phyloP scores from a whole-genome alignment of 2,113 vertebrate species.

The Zosterops japonicus region DNA sequence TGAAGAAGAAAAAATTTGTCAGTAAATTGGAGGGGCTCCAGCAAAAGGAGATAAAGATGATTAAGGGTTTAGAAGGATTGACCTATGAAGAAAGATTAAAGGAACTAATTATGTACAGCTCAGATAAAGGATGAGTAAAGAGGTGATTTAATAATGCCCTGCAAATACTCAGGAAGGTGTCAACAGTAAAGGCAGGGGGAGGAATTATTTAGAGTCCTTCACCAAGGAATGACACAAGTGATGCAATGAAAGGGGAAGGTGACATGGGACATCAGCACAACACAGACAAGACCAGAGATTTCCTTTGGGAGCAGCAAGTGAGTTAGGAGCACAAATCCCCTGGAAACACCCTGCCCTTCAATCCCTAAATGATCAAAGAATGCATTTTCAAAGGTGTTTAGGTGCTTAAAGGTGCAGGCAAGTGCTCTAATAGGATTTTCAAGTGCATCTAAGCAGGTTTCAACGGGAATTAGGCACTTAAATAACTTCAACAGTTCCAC shows the following conservation, averaged over 20 bases:
- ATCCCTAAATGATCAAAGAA: not conserved
- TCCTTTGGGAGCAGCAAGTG: not conserved
- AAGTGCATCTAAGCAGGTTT: slow-evolving; percentile 1
- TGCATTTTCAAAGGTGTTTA: not conserved
- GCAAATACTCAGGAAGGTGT: slow-evolving; percentile 57
- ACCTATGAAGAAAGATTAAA: slow-evolving; percentile 73
- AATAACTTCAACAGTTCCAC: not conserved
- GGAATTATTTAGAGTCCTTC: slow-evolving; percentile 46
- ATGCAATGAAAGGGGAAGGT: slow-evolving; percentile 9
- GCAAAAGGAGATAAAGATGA: slow-evolving; percentile 64
- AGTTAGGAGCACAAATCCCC: not conserved
- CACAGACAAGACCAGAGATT: not conserved
- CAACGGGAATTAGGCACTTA: not conserved
- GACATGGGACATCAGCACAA: not conserved
- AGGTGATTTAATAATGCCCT: slow-evolving; percentile 65
- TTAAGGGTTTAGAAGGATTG: slow-evolving; percentile 69
- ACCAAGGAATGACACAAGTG: not conserved
- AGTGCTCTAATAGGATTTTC: slow-evolving; percentile 41
- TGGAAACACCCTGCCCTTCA: not conserved
- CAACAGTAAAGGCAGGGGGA: slow-evolving; percentile 24
- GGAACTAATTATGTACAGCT: slow-evolving; percentile 71
- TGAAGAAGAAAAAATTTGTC: not conserved
- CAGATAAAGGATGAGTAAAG: slow-evolving; percentile 70
- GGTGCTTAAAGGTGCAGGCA: not conserved
- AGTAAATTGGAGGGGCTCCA: slow-evolving; percentile 62